These are phyloP conservation scores for Notospermus geniculatus DNA, from an alignment of 1,140 invertebrate genomes.

Conservation along the genomic window DNA sequence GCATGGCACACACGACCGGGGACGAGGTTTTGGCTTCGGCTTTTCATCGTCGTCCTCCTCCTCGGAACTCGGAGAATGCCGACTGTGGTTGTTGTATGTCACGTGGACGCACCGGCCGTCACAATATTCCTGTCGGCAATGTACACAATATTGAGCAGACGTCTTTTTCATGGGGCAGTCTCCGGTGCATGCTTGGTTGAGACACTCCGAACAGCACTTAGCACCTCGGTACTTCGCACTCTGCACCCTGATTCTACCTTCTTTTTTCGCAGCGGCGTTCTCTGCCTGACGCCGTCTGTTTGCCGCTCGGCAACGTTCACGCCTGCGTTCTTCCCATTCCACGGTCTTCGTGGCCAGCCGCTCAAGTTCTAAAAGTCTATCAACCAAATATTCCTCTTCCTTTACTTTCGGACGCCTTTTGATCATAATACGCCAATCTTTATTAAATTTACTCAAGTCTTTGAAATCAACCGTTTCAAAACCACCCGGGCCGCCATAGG, in stretches of 20 bases:
- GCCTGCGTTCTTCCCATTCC: constrained; percentile 36
- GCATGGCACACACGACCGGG: constrained; percentile 37
- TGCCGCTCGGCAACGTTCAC: neutral
- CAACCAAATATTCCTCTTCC: constrained; percentile 27
- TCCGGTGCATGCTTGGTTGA: constrained; percentile 43
- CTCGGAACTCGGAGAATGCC: neutral
- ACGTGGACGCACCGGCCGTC: constrained; percentile 34
- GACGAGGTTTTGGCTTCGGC: constrained; percentile 20
- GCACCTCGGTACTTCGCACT: constrained; percentile 29
- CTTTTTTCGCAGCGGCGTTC: constrained; percentile 25
- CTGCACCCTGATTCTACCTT: constrained; percentile 15
- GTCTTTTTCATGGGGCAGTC: constrained; percentile 45
- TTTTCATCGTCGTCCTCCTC: constrained; percentile 7
- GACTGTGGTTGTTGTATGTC: constrained; percentile 36
- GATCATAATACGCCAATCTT: constrained; percentile 10
- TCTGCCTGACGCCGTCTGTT: constrained; percentile 15
- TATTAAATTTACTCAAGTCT: constrained; percentile 20
- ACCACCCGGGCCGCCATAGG: constrained; percentile 29
- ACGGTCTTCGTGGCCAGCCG: constrained; percentile 41
- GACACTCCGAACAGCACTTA: constrained; percentile 36
- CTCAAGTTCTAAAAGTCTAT: constrained; percentile 43
- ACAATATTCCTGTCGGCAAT: constrained; percentile 38
- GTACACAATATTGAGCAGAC: constrained; percentile 25
- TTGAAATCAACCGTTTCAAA: constrained; percentile 34
- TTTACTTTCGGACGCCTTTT: constrained; percentile 5